Conservation (phyloP, 2,797 vertebrate species). For the Eulemur mongoz region DNA sequence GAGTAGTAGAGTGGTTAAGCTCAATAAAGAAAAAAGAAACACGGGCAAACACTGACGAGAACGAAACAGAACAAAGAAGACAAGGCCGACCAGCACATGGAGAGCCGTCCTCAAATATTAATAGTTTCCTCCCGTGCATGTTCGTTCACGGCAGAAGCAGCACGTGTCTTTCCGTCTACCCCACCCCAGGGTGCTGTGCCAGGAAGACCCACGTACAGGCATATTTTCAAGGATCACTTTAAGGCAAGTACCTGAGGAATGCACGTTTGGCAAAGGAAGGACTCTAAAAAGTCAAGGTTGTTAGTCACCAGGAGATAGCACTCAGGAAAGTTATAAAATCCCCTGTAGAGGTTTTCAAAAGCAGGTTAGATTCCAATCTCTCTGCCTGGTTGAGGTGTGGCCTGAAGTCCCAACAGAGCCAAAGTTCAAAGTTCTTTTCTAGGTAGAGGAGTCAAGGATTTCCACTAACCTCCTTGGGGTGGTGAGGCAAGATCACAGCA, state of each 20-base stretch:
- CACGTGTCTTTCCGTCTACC: neutral
- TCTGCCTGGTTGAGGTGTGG: neutral
- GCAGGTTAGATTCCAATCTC: conserved; percentile 29
- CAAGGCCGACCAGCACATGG: rapidly evolving
- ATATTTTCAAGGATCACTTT: neutral
- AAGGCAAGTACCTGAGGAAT: neutral
- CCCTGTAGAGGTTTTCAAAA: neutral
- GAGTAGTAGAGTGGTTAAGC: too few species aligned
- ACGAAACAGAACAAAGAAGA: neutral
- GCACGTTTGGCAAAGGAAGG: neutral
- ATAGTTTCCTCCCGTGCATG: rapidly evolving
- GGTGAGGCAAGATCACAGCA: neutral
- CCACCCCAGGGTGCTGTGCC: rapidly evolving
- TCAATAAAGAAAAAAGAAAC: neutral
- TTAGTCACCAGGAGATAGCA: neutral
- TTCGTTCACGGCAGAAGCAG: neutral
- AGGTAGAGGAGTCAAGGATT: neutral
- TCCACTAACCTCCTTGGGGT: neutral
- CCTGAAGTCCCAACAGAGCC: neutral
- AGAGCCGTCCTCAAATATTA: neutral
- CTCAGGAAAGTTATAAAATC: conserved; percentile 7
- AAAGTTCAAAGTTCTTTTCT: neutral
- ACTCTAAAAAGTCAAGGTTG: neutral
- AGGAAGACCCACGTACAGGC: neutral
- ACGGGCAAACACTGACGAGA: neutral